These are phyloP conservation scores for Harlomillsia oculata DNA, from an alignment of 1,140 invertebrate species.

Conservation along the genomic window DNA sequence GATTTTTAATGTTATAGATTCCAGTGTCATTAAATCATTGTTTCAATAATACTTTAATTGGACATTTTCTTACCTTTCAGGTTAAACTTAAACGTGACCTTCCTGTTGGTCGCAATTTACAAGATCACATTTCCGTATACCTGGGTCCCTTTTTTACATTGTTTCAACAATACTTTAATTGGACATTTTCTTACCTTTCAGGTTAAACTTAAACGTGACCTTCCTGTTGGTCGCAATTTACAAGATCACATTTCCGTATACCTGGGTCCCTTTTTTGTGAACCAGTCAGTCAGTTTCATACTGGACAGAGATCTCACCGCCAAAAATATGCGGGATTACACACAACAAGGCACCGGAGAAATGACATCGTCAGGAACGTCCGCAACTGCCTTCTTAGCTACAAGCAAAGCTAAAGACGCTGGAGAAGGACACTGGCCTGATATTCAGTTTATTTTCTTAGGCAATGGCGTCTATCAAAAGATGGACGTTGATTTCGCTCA, in stretches of 20 bases:
- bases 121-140: constrained; percentile 13
- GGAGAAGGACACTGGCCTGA: constrained; percentile 36
- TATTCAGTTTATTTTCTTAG: constrained; percentile 34
- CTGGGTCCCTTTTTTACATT: too few species aligned
- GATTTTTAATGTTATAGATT: not conserved
- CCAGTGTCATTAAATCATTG: not conserved
- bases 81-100: constrained; percentile 14
- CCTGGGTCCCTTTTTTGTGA: constrained; percentile 26
- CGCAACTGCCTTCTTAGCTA: constrained; percentile 15
- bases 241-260: constrained; percentile 34
- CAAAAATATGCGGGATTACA: constrained; percentile 17
- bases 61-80: not conserved
- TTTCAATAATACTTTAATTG: not conserved
- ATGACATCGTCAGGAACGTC: constrained; percentile 13
- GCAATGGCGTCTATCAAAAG: constrained; percentile 6
- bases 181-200: constrained; percentile 32
- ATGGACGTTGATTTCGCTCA: constrained; percentile 20
- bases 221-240: constrained; percentile 43
- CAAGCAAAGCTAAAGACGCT: constrained; percentile 12
- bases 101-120: constrained; percentile 28
- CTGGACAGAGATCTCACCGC: constrained; percentile 24
- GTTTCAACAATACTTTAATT: too few species aligned
- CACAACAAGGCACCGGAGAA: constrained; percentile 17
- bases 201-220: constrained; percentile 35
- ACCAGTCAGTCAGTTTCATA: constrained; percentile 16